A percentile compares a stretch with the other conserved stretches of the same genome.
Conservation (phyloP, 92 coral and sea anemone genomes). For the Zoanthus solanderi region DNA sequence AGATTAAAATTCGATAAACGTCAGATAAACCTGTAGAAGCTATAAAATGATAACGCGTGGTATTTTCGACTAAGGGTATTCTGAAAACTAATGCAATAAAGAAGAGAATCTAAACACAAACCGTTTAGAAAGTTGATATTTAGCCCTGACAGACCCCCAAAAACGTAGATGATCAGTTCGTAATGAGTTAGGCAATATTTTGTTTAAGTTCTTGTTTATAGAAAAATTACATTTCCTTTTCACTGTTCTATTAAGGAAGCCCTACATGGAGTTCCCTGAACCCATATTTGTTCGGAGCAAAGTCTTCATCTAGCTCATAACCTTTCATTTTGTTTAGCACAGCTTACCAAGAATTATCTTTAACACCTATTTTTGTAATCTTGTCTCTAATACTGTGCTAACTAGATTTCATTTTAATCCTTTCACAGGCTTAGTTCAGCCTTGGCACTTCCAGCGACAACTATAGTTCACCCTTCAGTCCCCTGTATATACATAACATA, state of each 20-base stretch:
- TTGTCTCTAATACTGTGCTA: conserved; percentile 41
- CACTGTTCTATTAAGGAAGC: neutral
- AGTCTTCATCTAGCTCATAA: neutral
- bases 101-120: too few relatives aligned
- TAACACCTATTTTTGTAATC: conserved; percentile 40
- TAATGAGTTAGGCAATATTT: too few relatives aligned
- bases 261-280: neutral
- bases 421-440: neutral
- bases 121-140: too few relatives aligned
- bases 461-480: neutral
- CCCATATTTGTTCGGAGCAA: neutral
- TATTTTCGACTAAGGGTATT: too few relatives aligned
- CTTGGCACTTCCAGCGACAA: neutral
- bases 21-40: too few relatives aligned
- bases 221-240: neutral
- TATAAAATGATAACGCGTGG: too few relatives aligned
- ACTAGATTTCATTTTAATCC: conserved; percentile 45
- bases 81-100: too few relatives aligned
- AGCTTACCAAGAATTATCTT: neutral
- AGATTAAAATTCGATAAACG: too few relatives aligned
- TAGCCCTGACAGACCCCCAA: too few relatives aligned
- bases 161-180: too few relatives aligned
- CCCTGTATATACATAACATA: neutral
- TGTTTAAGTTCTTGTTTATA: too few relatives aligned
- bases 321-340: neutral